These are phyloP conservation scores for Ursus arctos DNA, from an alignment of 2,113 vertebrate genomes.

Conservation along the genomic window DNA sequence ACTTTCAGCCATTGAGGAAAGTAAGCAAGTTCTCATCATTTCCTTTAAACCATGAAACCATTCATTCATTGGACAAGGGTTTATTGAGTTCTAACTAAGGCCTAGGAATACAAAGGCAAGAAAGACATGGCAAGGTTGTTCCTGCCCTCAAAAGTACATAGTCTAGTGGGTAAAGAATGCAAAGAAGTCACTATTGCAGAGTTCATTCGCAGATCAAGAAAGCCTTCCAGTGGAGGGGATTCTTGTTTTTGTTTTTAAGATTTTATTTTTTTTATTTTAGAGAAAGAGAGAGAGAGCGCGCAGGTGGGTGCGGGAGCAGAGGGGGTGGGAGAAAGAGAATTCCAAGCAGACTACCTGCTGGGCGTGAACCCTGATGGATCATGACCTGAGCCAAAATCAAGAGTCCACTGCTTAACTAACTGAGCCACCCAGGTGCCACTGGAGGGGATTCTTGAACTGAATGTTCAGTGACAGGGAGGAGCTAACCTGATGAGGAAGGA, in stretches of 20 bases:
- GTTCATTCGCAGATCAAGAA: background rate
- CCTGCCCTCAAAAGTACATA: background rate
- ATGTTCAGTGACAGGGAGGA: background rate
- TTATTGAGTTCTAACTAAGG: slow-evolving; percentile 37
- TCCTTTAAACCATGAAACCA: slow-evolving; percentile 47
- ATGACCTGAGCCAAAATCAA: background rate
- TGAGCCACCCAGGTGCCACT: background rate
- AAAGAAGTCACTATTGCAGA: background rate
- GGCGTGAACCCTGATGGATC: background rate
- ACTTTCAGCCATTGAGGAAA: slow-evolving; percentile 49
- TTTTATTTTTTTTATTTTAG: background rate
- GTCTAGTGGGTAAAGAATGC: background rate
- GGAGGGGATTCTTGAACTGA: background rate
- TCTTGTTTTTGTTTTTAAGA: background rate
- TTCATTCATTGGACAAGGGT: slow-evolving; percentile 3
- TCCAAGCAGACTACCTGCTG: background rate
- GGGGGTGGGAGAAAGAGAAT: background rate
- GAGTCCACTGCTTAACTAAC: background rate
- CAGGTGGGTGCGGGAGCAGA: background rate
- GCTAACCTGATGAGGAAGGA: background rate
- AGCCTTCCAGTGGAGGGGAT: background rate
- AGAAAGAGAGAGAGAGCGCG: too few species aligned
- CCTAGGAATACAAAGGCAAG: slow-evolving; percentile 10
- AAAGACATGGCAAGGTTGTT: background rate
- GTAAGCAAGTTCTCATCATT: slow-evolving; percentile 15